Base-by-base conservation (phyloP, 2,113 vertebrate species). In the Lonchura striata region DNA sequence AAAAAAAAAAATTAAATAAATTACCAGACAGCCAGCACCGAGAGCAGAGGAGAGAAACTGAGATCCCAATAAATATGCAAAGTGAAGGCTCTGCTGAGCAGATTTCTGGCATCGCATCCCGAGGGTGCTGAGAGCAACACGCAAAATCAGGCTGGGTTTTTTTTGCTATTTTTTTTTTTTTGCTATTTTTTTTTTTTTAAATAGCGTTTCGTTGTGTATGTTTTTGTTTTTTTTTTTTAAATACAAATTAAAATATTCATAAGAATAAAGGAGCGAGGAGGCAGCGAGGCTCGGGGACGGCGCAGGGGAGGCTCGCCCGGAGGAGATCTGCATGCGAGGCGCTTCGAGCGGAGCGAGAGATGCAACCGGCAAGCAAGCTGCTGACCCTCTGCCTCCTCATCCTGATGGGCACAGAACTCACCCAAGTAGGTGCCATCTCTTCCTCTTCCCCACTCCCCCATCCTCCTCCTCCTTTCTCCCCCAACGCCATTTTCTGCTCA, bases 331-430 rank as follows among this genome's bases (percentile, higher is more conserved):
- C 94, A 98, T 97, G 98, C 98, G 97, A 98, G 98, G 97, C 97
- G 98, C 97, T 95, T 97, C 97, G 98, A 95, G 88, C 98, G 75
- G 97, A 97, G 94, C 98, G 94, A 98, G 99, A 98, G 97, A 99
- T 99, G 99, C 99, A 97, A 96, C 98, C 98, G 95, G 98, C 98
- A 98, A 99, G 98, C 98, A 99, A 99, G 98, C 98, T 99, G 95
- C 97, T 99, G 95, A 98, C 98, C 98, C 98, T 99, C 95, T 97
- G 98, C 97, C 96, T 99, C 96, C 98, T 99, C 98, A 97, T 99
- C 98, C 98, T 99, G 97, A 98, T 99, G 98, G 99, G 98, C 98
- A 99, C 98, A 96, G 98, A 99, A 98, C 99, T 99, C 98, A 99
- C 98, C 90, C 99, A 99, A 99, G 99, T 99, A 99, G 98, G 99